phyloP scores from a whole-genome alignment of 2,113 vertebrate genomes.

The Strigops habroptila region DNA sequence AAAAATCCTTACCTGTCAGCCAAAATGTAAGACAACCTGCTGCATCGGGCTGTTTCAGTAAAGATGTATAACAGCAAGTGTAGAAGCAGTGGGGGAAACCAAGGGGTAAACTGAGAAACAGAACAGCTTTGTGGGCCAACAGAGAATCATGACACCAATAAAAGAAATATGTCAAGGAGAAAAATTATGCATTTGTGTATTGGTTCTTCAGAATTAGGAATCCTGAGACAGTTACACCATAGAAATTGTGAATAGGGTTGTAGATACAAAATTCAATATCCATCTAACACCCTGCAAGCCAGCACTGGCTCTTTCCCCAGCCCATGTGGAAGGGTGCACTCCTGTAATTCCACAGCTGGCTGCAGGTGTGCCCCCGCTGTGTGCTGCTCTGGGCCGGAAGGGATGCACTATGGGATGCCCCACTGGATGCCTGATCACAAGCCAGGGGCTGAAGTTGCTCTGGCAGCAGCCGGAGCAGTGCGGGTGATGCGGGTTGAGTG shows the following conservation, averaged over 20 bases:
- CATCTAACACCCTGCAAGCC: background rate
- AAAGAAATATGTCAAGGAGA: background rate
- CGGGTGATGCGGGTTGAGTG: background rate
- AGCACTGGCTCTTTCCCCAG: background rate
- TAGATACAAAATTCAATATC: accelerated
- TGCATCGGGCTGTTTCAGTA: background rate
- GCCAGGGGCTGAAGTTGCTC: background rate
- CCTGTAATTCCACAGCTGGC: background rate
- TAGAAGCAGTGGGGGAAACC: background rate
- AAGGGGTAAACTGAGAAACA: background rate
- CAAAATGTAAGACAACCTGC: background rate
- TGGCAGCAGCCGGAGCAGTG: accelerated
- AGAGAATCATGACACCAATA: accelerated
- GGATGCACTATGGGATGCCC: background rate
- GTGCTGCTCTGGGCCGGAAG: accelerated
- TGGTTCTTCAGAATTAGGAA: background rate
- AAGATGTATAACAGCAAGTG: accelerated
- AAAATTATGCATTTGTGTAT: accelerated
- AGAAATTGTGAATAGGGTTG: accelerated
- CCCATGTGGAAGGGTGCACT: accelerated
- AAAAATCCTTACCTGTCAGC: background rate
- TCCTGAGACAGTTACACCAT: accelerated
- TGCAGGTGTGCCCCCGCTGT: background rate
- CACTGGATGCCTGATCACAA: background rate
- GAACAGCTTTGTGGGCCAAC: background rate